Conservation (phyloP, 2,888 invertebrate genomes). For the Dasysyrphus tricinctus region DNA sequence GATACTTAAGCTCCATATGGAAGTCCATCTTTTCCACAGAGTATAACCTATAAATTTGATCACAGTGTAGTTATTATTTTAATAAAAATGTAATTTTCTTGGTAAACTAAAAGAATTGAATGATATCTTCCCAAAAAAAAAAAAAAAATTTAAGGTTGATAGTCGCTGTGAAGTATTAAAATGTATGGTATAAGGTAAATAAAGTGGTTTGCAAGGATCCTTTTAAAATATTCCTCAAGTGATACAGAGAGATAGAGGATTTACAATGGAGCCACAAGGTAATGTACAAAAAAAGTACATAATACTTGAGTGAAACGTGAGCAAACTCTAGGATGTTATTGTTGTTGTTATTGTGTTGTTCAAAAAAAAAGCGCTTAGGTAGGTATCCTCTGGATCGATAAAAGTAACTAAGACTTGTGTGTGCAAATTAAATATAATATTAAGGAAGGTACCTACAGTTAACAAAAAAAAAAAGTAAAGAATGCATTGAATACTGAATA, state of each 20-base stretch:
- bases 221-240: not conserved
- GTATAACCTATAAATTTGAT: too few species aligned
- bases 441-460: not conserved
- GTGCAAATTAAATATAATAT: conserved; percentile 9
- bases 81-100: not conserved
- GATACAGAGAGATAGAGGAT: not conserved
- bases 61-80: too few species aligned
- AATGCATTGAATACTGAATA: conserved; percentile 3
- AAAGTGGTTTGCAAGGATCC: not conserved
- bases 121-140: not conserved
- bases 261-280: not conserved
- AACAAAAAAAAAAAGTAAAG: not conserved
- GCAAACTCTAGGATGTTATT: not conserved
- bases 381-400: not conserved
- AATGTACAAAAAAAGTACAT: not conserved
- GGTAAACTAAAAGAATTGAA: too few species aligned
- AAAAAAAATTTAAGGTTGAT: not conserved
- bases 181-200: not conserved
- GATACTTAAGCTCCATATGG: too few species aligned
- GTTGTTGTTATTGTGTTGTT: not conserved
- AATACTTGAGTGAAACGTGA: conserved; percentile 3
- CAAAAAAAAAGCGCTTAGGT: not conserved
- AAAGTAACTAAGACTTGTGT: conserved; percentile 30
- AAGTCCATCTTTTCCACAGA: too few species aligned
- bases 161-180: not conserved